These are phyloP conservation scores for Siderastrea radians DNA, from an alignment of 92 coral and sea anemone genomes.

Conservation along the genomic window DNA sequence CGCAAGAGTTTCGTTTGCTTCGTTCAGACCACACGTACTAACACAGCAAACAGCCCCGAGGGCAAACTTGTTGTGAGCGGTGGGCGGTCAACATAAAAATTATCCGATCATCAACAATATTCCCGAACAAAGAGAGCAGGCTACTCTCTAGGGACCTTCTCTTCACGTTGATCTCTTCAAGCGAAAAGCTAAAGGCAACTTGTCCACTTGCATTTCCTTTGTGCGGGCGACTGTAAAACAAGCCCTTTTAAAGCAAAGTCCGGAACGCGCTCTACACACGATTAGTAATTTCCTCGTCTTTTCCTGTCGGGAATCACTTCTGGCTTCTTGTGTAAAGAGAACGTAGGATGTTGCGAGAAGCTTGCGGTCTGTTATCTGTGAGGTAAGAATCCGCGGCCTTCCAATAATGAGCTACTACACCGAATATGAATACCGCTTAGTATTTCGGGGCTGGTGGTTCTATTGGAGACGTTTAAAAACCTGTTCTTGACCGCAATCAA, in stretches of 20 bases:
- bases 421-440: slow-evolving; percentile 21
- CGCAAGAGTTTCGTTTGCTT: slow-evolving; percentile 22
- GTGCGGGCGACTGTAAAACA: slow-evolving; percentile 3
- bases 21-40: slow-evolving; percentile 81
- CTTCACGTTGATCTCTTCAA: slow-evolving; percentile 62
- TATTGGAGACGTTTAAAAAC: background rate
- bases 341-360: slow-evolving; percentile 36
- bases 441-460: background rate
- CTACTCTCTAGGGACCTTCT: slow-evolving; percentile 80
- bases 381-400: slow-evolving; percentile 71
- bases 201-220: slow-evolving; percentile 26
- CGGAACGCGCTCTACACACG: slow-evolving; percentile 6
- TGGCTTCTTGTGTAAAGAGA: slow-evolving; percentile 24
- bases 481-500: background rate
- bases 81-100: slow-evolving; percentile 96
- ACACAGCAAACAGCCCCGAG: slow-evolving; percentile 69
- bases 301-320: slow-evolving; percentile 41
- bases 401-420: slow-evolving; percentile 67
- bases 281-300: slow-evolving; percentile 26
- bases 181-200: slow-evolving; percentile 18
- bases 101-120: slow-evolving; percentile 92
- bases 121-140: slow-evolving; percentile 71
- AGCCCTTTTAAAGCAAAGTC: background rate
- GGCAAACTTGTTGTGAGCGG: slow-evolving; percentile 80
- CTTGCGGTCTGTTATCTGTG: slow-evolving; percentile 58